Evolutionary conservation across 2,888 invertebrate genomes (phyloP), one percentile per base, ranked within the genome.

Genomic region (Stictocephala bisonia): DNA sequence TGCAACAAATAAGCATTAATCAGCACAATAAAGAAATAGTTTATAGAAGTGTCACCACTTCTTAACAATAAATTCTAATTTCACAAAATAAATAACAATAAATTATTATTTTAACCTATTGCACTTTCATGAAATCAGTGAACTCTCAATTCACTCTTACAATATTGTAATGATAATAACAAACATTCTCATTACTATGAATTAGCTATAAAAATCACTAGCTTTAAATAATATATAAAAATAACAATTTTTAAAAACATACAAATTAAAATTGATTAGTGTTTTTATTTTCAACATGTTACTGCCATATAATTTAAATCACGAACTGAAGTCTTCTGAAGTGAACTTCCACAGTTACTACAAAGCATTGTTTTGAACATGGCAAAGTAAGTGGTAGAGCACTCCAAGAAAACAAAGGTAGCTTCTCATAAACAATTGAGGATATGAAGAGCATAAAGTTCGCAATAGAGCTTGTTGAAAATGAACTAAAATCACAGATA

Each of bases 181-280:
- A 60, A 60, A 22, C 40, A 60, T 60, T 40, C 40, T 40, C 60
- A 60, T 24, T 40, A 26, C 40, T 60, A 60, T 51, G 27, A 22
- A 60, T 24, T 60, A 60, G 40, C 11, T 60, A 60, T 60, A 60
- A 60, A 60, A 60, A 35, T 60, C 41, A 60, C 60, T 60, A 60
- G 41, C 56, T 56, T 56, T 56, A 56, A 27, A 56, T 18, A 56
- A 56, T 18, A n/a, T n/a, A n/a, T n/a, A 29, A 56, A 27, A 18
- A 15, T 56, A 56, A 56, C 56, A 29, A 56, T 56, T 26, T 20
- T 15, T 13, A 18, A 26, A 31, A 20, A 11, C 56, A 31, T 31
- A 56, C 24, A n/a, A 9, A 29, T 18, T 56, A 56, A 56, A 56
- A 53, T 26, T 56, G 31, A 56, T 29, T 56, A 56, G 24, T 22